Conservation (phyloP, 2,888 invertebrate genomes). For the Pollenia griseotomentosa region DNA sequence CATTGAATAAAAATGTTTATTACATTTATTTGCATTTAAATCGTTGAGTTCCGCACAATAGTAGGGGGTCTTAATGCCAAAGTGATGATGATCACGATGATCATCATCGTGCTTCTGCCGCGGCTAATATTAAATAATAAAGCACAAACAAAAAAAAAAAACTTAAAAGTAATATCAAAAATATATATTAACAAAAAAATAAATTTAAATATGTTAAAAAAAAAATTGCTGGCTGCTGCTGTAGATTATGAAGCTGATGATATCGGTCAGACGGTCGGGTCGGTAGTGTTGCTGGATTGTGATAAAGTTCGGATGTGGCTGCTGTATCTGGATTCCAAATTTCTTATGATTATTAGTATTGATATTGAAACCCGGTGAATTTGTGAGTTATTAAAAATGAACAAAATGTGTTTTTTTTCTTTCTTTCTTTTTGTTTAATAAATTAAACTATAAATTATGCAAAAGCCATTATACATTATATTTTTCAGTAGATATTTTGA, state of each 20-base stretch:
- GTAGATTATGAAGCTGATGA: conserved; percentile 20
- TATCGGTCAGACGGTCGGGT: conserved; percentile 16
- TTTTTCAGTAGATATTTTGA: conserved; percentile 59
- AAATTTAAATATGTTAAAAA: conserved; percentile 48
- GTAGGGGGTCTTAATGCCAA: conserved; percentile 72
- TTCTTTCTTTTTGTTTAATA: conserved; percentile 56
- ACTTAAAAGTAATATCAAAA: neutral
- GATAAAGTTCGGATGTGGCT: conserved; percentile 69
- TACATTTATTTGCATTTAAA: conserved; percentile 83
- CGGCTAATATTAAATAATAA: conserved; percentile 64
- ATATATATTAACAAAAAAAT: conserved; percentile 56
- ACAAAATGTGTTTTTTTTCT: conserved; percentile 15
- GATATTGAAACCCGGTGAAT: conserved; percentile 38
- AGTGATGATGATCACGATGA: conserved; percentile 73
- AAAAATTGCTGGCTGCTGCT: conserved; percentile 25
- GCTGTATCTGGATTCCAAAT: conserved; percentile 52
- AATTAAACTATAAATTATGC: conserved; percentile 81
- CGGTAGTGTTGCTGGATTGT: conserved; percentile 14
- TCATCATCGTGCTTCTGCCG: conserved; percentile 68
- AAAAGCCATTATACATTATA: conserved; percentile 73
- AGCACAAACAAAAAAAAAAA: neutral
- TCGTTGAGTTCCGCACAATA: conserved; percentile 76
- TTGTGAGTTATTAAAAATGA: conserved; percentile 54
- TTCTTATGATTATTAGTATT: conserved; percentile 60
- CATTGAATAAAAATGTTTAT: conserved; percentile 76